Conservation (phyloP, 2,113 vertebrate species). For the Benitochromis conjunctus region DNA sequence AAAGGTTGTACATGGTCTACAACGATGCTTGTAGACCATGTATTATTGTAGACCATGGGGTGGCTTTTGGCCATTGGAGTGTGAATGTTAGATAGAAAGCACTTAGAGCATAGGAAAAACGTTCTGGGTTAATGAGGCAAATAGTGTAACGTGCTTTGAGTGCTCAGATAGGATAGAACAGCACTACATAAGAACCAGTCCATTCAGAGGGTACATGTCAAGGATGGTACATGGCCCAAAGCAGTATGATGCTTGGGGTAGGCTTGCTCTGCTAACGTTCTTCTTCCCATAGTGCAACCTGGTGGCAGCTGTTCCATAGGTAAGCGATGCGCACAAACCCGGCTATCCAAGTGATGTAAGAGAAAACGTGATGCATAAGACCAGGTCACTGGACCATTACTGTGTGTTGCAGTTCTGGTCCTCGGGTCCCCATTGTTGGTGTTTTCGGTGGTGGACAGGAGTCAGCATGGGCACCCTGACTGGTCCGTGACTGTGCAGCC, state of each 20-base stretch:
- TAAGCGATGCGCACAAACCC: neutral
- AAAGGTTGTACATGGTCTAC: neutral
- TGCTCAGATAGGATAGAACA: neutral
- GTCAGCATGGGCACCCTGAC: neutral
- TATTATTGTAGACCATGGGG: neutral
- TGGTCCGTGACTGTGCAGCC: neutral
- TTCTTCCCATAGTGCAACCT: neutral
- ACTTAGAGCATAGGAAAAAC: neutral
- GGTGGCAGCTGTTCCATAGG: neutral
- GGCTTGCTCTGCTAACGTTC: neutral
- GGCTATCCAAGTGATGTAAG: neutral
- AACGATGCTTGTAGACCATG: neutral
- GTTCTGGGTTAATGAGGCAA: neutral
- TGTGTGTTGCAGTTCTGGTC: neutral
- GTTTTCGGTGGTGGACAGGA: neutral
- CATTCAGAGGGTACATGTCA: neutral
- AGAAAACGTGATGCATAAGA: neutral
- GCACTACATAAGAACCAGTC: neutral
- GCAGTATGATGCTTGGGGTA: neutral
- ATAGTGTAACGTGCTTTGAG: neutral
- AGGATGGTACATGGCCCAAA: neutral
- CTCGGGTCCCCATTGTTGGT: neutral
- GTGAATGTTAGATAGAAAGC: neutral
- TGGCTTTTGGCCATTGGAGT: neutral
- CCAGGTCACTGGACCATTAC: neutral